Conservation (phyloP, 2,888 invertebrate genomes). For the Neelides folsomi region DNA sequence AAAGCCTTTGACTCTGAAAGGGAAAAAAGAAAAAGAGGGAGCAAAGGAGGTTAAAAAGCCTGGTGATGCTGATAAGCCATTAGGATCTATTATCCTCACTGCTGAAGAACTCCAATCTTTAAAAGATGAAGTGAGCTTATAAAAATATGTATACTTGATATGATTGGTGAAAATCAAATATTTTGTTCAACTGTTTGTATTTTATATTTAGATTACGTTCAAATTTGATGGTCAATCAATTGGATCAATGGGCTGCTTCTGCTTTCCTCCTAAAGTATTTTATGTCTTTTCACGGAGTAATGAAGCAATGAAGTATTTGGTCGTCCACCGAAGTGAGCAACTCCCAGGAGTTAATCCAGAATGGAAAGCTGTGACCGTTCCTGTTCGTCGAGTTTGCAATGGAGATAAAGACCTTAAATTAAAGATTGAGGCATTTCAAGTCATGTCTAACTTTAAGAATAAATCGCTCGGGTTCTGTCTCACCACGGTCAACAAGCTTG, state of each 20-base stretch:
- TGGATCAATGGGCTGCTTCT: constrained; percentile 17
- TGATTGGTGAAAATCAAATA: background rate
- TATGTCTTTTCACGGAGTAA: constrained; percentile 37
- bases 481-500: constrained; percentile 39
- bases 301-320: constrained; percentile 37
- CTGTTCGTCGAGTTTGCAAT: constrained; percentile 42
- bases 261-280: constrained; percentile 20
- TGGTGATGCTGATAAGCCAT: constrained; percentile 8
- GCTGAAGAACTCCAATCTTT: constrained; percentile 30
- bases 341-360: constrained; percentile 39
- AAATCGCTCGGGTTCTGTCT: constrained; percentile 40
- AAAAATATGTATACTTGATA: background rate
- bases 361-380: constrained; percentile 42
- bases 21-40: constrained; percentile 7
- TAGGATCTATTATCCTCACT: constrained; percentile 27
- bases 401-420: constrained; percentile 44
- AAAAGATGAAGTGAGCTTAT: constrained; percentile 30
- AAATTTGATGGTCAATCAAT: constrained; percentile 26
- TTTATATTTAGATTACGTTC: constrained; percentile 17
- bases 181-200: background rate
- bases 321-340: constrained; percentile 45
- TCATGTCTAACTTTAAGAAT: constrained; percentile 38
- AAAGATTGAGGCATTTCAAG: constrained; percentile 41
- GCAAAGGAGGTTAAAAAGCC: constrained; percentile 1
- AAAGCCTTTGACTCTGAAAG: constrained; percentile 12